Conservation (phyloP, 2,888 invertebrate genomes). For the Schizotus pectinicornis region DNA sequence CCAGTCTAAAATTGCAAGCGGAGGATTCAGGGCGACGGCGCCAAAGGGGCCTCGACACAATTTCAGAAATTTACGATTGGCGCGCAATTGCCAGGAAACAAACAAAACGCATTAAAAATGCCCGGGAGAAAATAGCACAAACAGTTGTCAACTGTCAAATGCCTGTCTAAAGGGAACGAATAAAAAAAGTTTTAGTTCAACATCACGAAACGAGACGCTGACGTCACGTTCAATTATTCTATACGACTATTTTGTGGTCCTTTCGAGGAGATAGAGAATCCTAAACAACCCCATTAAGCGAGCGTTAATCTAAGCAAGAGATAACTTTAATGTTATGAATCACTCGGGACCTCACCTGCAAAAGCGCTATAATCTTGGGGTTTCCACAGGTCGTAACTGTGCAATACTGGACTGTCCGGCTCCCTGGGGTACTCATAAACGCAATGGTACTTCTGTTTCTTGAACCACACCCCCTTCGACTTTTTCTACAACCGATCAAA, state of each 20-base stretch:
- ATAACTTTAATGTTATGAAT: constrained; percentile 8
- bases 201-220: too few species aligned
- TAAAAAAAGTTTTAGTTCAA: too few species aligned
- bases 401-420: constrained; percentile 59
- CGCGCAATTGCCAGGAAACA: too few species aligned
- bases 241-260: too few species aligned
- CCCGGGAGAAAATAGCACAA: too few species aligned
- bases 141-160: too few species aligned
- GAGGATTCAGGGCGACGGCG: background rate
- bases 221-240: too few species aligned
- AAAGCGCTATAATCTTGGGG: constrained; percentile 53
- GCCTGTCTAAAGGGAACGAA: too few species aligned
- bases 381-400: constrained; percentile 55
- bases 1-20: constrained; percentile 53
- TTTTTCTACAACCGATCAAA: constrained; percentile 44
- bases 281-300: constrained; percentile 1
- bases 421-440: constrained; percentile 86
- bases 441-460: constrained; percentile 82
- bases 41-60: too few species aligned
- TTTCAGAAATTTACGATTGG: too few species aligned
- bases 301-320: constrained; percentile 6
- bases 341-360: constrained; percentile 56
- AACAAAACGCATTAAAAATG: too few species aligned
- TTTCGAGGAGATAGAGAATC: background rate
- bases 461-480: constrained; percentile 71